Evolutionary conservation across 92 coral and sea anemone genomes (phyloP).

Genomic region (Parazoanthus swiftii): DNA sequence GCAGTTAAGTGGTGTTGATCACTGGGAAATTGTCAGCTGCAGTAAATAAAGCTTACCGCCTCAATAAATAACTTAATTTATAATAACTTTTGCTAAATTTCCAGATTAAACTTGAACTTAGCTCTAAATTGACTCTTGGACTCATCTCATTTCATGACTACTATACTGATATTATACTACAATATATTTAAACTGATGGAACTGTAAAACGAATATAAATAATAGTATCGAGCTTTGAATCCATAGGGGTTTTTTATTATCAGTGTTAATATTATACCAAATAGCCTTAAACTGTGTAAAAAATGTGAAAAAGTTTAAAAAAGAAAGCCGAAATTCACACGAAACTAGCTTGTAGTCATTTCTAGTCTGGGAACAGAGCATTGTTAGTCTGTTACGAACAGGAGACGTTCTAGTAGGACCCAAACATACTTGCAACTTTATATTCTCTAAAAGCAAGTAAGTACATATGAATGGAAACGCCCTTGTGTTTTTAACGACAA

Average conservation of each 20-base stretch:
- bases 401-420: too few relatives aligned
- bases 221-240: not conserved
- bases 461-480: too few relatives aligned
- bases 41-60: not conserved
- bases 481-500: too few relatives aligned
- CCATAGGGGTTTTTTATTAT: not conserved
- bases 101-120: not conserved
- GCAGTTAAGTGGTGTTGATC: slow-evolving; percentile 6
- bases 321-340: not conserved
- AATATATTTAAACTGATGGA: not conserved
- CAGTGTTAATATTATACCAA: not conserved
- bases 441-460: not conserved
- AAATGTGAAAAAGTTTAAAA: not conserved
- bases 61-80: not conserved
- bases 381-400: too few relatives aligned
- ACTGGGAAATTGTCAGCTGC: not conserved
- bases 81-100: not conserved
- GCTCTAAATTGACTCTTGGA: not conserved
- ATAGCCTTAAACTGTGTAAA: not conserved
- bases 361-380: not conserved
- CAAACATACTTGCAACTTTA: not conserved
- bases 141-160: not conserved
- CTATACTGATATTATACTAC: too few relatives aligned
- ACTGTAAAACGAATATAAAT: not conserved
- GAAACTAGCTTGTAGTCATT: not conserved